Conservation (phyloP, 1,140 invertebrate genomes). For the Phenacoccus solenopsis region DNA sequence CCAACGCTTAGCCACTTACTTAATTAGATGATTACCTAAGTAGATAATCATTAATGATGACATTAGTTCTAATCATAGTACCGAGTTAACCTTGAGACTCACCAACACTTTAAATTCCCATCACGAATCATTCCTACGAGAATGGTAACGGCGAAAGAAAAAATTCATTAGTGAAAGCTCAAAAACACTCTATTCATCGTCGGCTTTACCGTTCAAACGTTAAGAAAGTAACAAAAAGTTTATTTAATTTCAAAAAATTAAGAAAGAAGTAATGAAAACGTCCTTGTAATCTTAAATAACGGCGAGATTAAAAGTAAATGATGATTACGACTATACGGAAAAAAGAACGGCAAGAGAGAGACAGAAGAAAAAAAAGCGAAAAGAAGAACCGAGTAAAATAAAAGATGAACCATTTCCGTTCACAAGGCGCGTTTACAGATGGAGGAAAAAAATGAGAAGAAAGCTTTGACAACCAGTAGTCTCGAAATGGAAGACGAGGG, state of each 20-base stretch:
- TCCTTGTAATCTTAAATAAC: constrained; percentile 9
- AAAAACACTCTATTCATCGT: background rate
- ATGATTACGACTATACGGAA: constrained; percentile 3
- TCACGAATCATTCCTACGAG: too few species aligned
- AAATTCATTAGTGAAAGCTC: background rate
- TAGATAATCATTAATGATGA: too few species aligned
- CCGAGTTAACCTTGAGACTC: too few species aligned
- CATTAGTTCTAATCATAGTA: too few species aligned
- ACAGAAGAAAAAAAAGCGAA: background rate
- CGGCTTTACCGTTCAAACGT: background rate
- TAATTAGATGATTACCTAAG: too few species aligned
- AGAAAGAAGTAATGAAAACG: background rate
- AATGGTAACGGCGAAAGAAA: too few species aligned
- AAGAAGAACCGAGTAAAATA: background rate
- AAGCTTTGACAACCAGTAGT: background rate
- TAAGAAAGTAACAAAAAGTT: background rate
- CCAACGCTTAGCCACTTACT: too few species aligned
- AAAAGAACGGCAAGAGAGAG: background rate
- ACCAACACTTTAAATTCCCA: too few species aligned
- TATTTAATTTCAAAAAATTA: constrained; percentile 4
- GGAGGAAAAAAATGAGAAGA: background rate
- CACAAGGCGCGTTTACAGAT: background rate
- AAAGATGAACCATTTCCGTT: background rate
- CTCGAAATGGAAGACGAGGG: background rate
- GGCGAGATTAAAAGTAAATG: constrained; percentile 15